Percentiles rank a stretch among this genome's conserved stretches.
Evolutionary conservation across 2,888 invertebrate genomes (phyloP).

Genomic region (Girardia tigrina): DNA sequence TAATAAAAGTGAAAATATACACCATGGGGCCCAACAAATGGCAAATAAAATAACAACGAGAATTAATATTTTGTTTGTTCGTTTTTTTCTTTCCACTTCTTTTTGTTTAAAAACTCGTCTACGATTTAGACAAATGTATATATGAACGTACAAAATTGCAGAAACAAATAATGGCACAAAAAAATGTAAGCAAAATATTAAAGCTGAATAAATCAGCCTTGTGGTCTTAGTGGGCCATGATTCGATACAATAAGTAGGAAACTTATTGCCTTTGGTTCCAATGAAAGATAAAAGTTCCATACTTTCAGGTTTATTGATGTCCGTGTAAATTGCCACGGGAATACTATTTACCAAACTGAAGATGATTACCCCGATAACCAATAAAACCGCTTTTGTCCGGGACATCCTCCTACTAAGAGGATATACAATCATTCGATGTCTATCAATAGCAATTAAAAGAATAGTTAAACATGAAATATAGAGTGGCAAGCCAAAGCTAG

Average conservation of each 20-base stretch:
- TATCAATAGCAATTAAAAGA: conserved; percentile 37
- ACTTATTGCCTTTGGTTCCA: conserved; percentile 3
- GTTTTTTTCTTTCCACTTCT: conserved; percentile 33
- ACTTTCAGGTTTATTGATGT: not conserved
- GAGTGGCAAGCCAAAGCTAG: conserved; percentile 34
- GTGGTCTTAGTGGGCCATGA: conserved; percentile 30
- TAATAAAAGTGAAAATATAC: conserved; percentile 31
- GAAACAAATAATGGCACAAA: conserved; percentile 32
- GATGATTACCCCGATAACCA: conserved; percentile 27
- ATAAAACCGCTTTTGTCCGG: conserved; percentile 24
- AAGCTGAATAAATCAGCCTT: conserved; percentile 32
- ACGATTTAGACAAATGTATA: conserved; percentile 34
- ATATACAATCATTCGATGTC: conserved; percentile 36
- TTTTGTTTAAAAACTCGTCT: conserved; percentile 32
- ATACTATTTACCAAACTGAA: conserved; percentile 33
- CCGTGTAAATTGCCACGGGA: conserved; percentile 33
- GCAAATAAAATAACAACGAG: conserved; percentile 35
- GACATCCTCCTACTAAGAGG: conserved; percentile 33
- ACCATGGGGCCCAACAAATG: conserved; percentile 37
- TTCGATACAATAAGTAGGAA: conserved; percentile 34
- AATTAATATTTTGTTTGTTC: conserved; percentile 36
- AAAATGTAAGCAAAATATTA: conserved; percentile 34
- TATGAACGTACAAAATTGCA: conserved; percentile 35
- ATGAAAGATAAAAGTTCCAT: not conserved
- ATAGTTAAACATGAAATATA: conserved; percentile 37